Percentiles rank a stretch among this genome's conserved stretches.
Conservation (phyloP, 2,113 vertebrate genomes). For the Hoplias malabaricus region DNA sequence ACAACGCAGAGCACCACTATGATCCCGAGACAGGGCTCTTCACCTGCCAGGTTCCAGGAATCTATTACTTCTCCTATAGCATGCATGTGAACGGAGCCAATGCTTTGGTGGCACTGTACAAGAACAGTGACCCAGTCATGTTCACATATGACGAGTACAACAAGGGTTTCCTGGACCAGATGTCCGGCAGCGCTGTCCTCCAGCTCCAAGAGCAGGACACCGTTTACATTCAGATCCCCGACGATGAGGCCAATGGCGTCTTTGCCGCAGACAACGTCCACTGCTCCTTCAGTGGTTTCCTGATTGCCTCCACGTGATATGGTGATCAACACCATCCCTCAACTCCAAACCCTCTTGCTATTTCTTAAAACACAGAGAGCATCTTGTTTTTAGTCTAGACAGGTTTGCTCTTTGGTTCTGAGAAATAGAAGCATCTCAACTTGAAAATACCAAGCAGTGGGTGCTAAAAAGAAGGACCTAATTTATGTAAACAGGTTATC, state of each 20-base stretch:
- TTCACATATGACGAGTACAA: conserved; percentile 95
- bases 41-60: conserved; percentile 89
- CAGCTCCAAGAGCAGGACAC: conserved; percentile 92
- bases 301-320: conserved; percentile 89
- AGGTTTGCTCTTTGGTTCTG: conserved; percentile 69
- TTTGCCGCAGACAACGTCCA: conserved; percentile 94
- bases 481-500: conserved; percentile 76
- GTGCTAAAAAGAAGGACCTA: conserved; percentile 76
- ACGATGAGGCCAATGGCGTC: conserved; percentile 89
- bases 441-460: conserved; percentile 74
- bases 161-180: conserved; percentile 96
- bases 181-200: conserved; percentile 90
- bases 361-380: conserved; percentile 72
- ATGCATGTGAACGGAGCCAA: conserved; percentile 94
- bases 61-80: conserved; percentile 95
- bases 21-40: conserved; percentile 90
- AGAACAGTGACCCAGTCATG: conserved; percentile 89
- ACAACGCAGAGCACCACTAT: conserved; percentile 94
- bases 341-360: conserved; percentile 68
- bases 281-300: conserved; percentile 97
- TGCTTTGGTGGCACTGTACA: conserved; percentile 92
- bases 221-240: conserved; percentile 92
- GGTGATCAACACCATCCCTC: conserved; percentile 60
- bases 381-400: conserved; percentile 64
- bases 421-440: conserved; percentile 73